Evolutionary conservation across 2,888 invertebrate species (phyloP).

Genomic region (Autographa gamma): DNA sequence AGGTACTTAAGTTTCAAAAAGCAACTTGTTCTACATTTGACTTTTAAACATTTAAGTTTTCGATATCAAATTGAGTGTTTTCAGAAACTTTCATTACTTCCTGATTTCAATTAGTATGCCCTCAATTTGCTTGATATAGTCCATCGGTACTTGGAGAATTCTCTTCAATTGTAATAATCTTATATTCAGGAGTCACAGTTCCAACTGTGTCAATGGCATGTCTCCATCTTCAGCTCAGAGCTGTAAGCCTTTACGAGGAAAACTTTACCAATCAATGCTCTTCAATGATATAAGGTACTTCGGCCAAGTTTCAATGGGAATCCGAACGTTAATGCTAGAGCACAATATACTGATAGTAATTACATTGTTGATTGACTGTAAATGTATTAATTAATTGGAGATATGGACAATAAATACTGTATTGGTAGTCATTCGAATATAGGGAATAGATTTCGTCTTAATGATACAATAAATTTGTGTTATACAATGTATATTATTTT

Average conservation of each 20-base stretch:
- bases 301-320: not conserved
- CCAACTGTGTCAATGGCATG: conserved; percentile 1
- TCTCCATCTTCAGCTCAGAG: not conserved
- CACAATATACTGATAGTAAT: not conserved
- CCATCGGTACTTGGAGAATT: not conserved
- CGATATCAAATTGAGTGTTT: too few species aligned
- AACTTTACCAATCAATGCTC: conserved; percentile 7
- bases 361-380: conserved; percentile 5
- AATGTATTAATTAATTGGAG: conserved; percentile 4
- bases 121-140: too few species aligned
- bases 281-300: conserved; percentile 3
- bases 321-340: not conserved
- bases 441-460: not conserved
- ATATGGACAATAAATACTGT: not conserved
- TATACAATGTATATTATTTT: too few species aligned
- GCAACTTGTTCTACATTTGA: too few species aligned
- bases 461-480: too few species aligned
- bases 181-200: not conserved
- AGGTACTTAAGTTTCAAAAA: too few species aligned
- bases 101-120: too few species aligned
- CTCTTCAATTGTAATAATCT: not conserved
- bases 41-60: too few species aligned
- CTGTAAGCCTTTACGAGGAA: conserved; percentile 3
- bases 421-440: not conserved
- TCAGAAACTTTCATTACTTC: too few species aligned